Percentiles rank a stretch among this genome's conserved stretches.
Evolutionary conservation across 2,797 vertebrate species (phyloP).

Genomic region (Lophotriccus pileatus): DNA sequence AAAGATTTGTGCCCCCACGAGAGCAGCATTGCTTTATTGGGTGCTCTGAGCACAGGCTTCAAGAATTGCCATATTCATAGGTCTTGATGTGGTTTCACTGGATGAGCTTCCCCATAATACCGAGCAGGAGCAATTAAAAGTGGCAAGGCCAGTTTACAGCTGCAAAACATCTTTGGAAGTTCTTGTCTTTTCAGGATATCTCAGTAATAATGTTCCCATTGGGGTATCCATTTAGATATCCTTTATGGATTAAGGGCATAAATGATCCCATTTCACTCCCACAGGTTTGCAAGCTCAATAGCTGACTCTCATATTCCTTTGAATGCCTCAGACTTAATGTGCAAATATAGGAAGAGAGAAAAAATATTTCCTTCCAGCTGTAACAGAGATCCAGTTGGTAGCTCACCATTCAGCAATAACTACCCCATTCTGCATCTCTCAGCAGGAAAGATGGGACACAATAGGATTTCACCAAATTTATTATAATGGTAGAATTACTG

Average conservation of each 20-base stretch:
- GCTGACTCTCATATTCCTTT: background rate
- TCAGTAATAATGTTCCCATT: background rate
- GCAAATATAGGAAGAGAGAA: background rate
- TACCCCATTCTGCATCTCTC: background rate
- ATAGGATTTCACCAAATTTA: background rate
- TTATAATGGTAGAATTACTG: slow-evolving; percentile 26
- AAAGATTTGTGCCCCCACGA: background rate
- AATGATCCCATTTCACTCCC: background rate
- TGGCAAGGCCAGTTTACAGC: background rate
- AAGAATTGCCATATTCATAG: background rate
- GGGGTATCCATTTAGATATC: background rate
- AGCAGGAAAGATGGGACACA: background rate
- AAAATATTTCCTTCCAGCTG: background rate
- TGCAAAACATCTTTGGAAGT: background rate
- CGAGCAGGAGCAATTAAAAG: background rate
- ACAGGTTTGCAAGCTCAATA: background rate
- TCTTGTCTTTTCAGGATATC: background rate
- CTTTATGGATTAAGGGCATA: background rate
- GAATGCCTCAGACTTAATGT: background rate
- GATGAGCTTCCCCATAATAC: background rate
- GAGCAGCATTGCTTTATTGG: background rate
- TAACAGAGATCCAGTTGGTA: background rate
- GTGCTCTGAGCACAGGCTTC: background rate
- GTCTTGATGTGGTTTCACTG: background rate
- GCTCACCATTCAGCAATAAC: background rate